phyloP scores from a whole-genome alignment of 2,113 vertebrate species.

The Cheirogaleus medius region DNA sequence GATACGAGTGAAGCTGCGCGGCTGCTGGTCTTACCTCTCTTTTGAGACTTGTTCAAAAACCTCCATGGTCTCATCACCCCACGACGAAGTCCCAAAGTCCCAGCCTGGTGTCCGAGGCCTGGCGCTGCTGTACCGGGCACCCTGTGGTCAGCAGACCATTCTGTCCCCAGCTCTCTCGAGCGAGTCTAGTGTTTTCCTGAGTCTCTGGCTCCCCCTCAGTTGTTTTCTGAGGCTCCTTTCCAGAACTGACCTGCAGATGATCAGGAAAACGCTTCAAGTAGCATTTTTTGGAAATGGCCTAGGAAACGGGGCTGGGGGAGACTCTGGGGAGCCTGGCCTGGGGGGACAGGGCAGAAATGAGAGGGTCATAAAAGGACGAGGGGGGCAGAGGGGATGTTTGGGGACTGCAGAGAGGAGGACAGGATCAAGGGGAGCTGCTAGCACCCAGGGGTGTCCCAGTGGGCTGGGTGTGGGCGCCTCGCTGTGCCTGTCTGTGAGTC shows the following conservation, averaged over 20 bases:
- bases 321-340: no score
- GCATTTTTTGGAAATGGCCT: no score
- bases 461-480: not conserved
- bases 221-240: not conserved
- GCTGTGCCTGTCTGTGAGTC: no score
- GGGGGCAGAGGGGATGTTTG: not conserved
- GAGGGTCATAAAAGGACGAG: not conserved
- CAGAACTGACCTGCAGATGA: not conserved
- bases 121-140: not conserved
- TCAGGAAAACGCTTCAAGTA: not conserved
- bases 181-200: not conserved
- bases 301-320: not conserved
- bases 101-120: not conserved
- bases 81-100: not conserved
- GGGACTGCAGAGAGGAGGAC: not conserved
- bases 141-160: rapidly evolving
- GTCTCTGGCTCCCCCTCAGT: not conserved
- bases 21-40: no score
- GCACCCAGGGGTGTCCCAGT: not conserved
- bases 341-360: not conserved
- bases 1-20: no score
- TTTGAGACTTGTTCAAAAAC: not conserved
- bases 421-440: not conserved
- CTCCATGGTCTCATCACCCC: not conserved
- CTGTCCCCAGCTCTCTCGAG: no score